phyloP scores from a whole-genome alignment of 2,113 vertebrate genomes.

The Raphicerus campestris region DNA sequence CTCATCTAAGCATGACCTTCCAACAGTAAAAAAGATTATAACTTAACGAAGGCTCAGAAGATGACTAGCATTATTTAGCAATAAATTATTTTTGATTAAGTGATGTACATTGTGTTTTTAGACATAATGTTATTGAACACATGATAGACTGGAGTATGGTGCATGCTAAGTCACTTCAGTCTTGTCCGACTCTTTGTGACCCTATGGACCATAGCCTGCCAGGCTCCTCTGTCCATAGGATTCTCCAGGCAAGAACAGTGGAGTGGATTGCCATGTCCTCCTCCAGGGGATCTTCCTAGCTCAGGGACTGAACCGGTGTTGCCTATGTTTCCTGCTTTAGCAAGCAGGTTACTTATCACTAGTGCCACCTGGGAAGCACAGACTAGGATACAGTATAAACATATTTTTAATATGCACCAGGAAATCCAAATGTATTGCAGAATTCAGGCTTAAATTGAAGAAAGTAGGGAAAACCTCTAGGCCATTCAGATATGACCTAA shows the following conservation, averaged over 20 bases:
- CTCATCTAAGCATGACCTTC: background rate
- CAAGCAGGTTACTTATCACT: background rate
- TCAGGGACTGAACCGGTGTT: background rate
- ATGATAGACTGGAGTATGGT: too few relatives aligned
- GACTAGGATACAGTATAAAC: background rate
- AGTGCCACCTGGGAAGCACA: background rate
- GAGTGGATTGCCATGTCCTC: background rate
- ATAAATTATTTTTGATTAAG: background rate
- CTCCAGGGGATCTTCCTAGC: background rate
- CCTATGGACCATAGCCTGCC: background rate
- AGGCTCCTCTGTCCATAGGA: background rate
- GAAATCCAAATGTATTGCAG: background rate
- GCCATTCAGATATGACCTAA: too few relatives aligned
- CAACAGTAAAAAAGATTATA: background rate
- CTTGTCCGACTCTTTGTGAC: background rate
- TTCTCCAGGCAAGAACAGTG: background rate
- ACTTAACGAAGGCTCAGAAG: background rate
- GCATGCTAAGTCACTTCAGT: background rate
- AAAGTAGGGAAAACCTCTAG: background rate
- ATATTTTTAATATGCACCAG: background rate
- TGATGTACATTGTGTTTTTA: background rate
- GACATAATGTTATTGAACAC: background rate
- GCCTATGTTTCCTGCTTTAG: background rate
- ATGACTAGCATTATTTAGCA: background rate
- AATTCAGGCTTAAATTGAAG: background rate